Percentiles rank a stretch among this genome's conserved stretches.
Conservation (phyloP, 2,797 vertebrate genomes). For the Argyrosomus regius region DNA sequence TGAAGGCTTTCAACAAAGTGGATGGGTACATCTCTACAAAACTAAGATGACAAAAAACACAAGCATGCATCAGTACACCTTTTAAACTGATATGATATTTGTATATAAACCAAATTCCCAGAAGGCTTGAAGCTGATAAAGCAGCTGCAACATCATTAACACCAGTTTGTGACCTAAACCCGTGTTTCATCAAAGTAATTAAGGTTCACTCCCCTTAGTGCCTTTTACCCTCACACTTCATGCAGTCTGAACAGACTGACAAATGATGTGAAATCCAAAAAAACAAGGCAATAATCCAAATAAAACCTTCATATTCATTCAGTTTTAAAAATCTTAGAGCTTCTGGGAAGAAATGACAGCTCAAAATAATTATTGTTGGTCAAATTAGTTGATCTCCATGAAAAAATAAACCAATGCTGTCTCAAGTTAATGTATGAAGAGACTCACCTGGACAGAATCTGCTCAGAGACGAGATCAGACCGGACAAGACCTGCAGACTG, state of each 20-base stretch:
- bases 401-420: background rate
- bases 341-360: background rate
- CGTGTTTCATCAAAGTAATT: too few relatives aligned
- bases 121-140: background rate
- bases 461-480: constrained; percentile 36
- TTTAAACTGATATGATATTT: background rate
- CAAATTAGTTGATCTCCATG: background rate
- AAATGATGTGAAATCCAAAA: background rate
- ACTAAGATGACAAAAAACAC: background rate
- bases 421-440: background rate
- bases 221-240: too few relatives aligned
- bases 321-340: background rate
- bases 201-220: too few relatives aligned
- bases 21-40: background rate
- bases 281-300: background rate
- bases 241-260: too few relatives aligned
- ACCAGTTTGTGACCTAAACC: too few relatives aligned
- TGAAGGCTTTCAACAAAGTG: too few relatives aligned
- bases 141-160: background rate
- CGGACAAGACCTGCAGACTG: constrained; percentile 47
- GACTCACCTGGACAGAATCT: constrained; percentile 59
- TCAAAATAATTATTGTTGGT: background rate
- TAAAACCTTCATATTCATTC: background rate
- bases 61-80: too few relatives aligned
- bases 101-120: background rate